These are phyloP conservation scores for Calonectris borealis DNA, from an alignment of 2,113 vertebrate species.

Conservation along the genomic window DNA sequence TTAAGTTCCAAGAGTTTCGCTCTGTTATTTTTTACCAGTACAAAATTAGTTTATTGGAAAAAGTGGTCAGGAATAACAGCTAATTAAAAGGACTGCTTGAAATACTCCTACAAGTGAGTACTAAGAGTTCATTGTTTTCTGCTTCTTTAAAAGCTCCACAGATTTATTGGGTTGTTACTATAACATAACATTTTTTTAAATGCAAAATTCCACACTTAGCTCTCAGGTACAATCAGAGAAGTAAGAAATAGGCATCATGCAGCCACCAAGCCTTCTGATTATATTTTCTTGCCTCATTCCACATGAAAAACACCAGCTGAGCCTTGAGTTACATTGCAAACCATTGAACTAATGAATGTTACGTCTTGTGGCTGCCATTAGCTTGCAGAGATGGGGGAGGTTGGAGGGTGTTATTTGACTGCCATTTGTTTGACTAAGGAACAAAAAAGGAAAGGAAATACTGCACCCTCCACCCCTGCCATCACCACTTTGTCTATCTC, in stretches of 20 bases:
- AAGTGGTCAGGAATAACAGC: background rate
- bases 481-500: background rate
- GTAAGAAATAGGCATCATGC: background rate
- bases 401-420: background rate
- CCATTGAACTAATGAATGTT: background rate
- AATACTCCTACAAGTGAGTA: background rate
- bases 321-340: background rate
- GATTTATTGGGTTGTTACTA: background rate
- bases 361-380: background rate
- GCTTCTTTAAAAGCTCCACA: background rate
- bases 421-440: constrained; percentile 5
- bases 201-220: background rate
- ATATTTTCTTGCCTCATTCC: constrained; percentile 12
- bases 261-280: background rate
- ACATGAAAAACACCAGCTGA: background rate
- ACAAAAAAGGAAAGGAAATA: background rate
- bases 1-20: background rate
- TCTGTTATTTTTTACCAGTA: background rate
- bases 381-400: background rate
- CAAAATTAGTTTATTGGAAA: background rate
- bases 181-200: background rate
- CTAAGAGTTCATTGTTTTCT: background rate
- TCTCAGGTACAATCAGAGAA: background rate
- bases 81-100: background rate
- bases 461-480: background rate